Percentiles rank a stretch among this genome's conserved stretches.
Evolutionary conservation across 2,888 invertebrate species (phyloP).

Genomic region (Scaptomyza reducta): DNA sequence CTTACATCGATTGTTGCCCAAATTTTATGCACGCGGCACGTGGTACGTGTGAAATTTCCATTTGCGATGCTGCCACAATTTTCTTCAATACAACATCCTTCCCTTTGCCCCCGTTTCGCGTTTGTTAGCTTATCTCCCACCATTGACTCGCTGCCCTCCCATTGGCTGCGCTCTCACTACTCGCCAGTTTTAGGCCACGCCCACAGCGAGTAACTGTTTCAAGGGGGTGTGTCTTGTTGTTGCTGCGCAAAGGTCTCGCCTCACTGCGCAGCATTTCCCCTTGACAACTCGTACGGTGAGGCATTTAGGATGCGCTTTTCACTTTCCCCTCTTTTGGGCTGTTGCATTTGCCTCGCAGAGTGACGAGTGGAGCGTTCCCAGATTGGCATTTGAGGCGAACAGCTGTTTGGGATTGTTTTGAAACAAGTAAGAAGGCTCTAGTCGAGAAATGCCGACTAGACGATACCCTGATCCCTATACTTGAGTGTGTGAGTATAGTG

Average conservation of each 20-base stretch:
- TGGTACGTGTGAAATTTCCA: constrained; percentile 71
- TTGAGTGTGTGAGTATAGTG: no score
- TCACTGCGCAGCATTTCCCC: constrained; percentile 64
- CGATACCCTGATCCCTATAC: no score
- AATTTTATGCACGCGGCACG: constrained; percentile 82
- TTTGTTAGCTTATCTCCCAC: constrained; percentile 66
- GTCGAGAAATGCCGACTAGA: no score
- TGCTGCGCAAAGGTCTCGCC: constrained; percentile 64
- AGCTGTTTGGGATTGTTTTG: constrained; percentile 63
- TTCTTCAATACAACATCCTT: constrained; percentile 46
- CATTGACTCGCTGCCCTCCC: constrained; percentile 56
- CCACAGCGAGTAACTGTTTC: constrained; percentile 29
- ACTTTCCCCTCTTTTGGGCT: constrained; percentile 57
- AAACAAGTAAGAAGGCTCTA: no score
- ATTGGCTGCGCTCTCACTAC: constrained; percentile 65
- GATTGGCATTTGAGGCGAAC: constrained; percentile 47
- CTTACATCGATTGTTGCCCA: constrained; percentile 74
- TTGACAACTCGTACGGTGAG: constrained; percentile 36
- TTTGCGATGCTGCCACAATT: constrained; percentile 53
- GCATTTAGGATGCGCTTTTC: constrained; percentile 47
- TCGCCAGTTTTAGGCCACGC: constrained; percentile 60
- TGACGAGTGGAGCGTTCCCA: constrained; percentile 44
- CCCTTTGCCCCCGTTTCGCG: no score
- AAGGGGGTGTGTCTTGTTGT: constrained; percentile 52
- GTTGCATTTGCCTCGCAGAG: constrained; percentile 62